Evolutionary conservation across 2,888 invertebrate genomes (phyloP), one percentile per base, ranked within the genome.

Genomic region (Antitype chi): DNA sequence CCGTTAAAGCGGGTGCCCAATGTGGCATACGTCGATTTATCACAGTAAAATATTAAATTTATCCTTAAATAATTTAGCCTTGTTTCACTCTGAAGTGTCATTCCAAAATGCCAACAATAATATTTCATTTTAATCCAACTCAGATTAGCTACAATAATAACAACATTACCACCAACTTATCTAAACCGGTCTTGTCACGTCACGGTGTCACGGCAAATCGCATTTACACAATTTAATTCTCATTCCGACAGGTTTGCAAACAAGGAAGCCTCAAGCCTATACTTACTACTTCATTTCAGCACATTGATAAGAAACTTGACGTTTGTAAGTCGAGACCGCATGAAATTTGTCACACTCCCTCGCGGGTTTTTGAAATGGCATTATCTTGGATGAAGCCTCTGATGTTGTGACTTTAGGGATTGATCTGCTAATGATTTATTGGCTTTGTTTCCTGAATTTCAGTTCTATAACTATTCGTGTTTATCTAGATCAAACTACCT

Each of bases 341-440:
- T 92, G 90, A 91, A 93, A 91, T 92, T 93, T 93, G 92, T 93
- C 91, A 93, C 80, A 87, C 74, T 81, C 84, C 82, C 87, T 89
- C 88, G 89, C 82, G 87, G 87, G 85, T 78, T 85, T 81, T 87
- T 83, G 84, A 85, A 88, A 85, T 88, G 85, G 80, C 85, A 85
- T 79, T 91, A 89, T 88, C 89, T 87, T 68, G 78, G 66, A 85
- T 84, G 87, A 86, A 86, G 79, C 84, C 84, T 87, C 86, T 81
- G 86, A 87, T 89, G 84, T 84, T 77, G 59, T 57, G 28, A 28
- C 1, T 75, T 63, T 59, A 25, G 32, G 32, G 60, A 72, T 74
- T 64, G 66, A 85, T 70, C n/a, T 64, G 32, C 13, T 72, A 47
- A 66, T 85, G 64, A 85, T 83, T 66, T 59, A 71, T 71, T 0